Conservation (phyloP, 2,888 invertebrate species). For the Polyploca ridens region DNA sequence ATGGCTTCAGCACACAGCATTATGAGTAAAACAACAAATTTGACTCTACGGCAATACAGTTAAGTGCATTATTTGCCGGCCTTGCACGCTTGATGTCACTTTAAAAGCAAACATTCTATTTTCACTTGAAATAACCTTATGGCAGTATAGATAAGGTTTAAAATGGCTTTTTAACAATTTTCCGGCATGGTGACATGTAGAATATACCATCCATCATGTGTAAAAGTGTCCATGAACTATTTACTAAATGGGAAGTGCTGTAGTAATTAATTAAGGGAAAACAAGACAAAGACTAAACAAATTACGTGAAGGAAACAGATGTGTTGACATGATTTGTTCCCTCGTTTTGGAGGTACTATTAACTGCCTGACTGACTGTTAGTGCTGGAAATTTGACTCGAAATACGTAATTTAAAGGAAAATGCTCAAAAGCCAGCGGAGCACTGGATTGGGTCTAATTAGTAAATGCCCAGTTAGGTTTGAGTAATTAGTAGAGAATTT, state of each 20-base stretch:
- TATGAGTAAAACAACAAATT: conserved; percentile 56
- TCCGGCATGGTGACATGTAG: conserved; percentile 2
- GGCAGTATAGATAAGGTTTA: neutral
- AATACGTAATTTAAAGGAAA: conserved; percentile 6
- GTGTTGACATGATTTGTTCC: conserved; percentile 27
- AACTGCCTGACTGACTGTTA: neutral
- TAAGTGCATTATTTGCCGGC: conserved; percentile 67
- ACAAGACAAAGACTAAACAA: conserved; percentile 60
- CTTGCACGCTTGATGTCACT: conserved; percentile 41
- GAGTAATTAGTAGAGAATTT: conserved; percentile 8
- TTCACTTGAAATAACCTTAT: conserved; percentile 24
- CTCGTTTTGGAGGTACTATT: neutral
- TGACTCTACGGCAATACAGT: conserved; percentile 56
- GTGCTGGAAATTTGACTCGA: neutral
- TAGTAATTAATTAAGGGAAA: conserved; percentile 50
- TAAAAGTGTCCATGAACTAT: conserved; percentile 59
- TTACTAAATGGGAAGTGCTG: conserved; percentile 55
- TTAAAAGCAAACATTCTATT: conserved; percentile 19
- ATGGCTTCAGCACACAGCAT: conserved; percentile 29
- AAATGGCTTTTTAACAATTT: conserved; percentile 19
- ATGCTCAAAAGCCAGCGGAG: conserved; percentile 1
- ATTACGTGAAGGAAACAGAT: conserved; percentile 46
- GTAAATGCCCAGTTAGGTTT: conserved; percentile 9
- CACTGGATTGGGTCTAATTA: conserved; percentile 5
- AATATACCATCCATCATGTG: conserved; percentile 60